Conservation (phyloP, 2,113 vertebrate genomes). For the Lagopus muta region DNA sequence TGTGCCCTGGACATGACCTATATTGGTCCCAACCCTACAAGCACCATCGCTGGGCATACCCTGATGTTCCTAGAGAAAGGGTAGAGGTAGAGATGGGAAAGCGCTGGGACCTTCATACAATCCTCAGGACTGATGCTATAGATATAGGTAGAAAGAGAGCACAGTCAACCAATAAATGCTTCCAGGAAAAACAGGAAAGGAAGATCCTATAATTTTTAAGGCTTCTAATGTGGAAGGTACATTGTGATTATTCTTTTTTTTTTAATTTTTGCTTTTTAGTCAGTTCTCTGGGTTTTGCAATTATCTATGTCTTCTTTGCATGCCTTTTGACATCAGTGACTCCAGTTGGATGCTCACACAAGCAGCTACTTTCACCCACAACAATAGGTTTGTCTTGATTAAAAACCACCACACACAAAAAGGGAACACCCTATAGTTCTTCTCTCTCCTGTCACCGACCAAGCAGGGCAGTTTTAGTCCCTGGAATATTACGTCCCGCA, state of each 20-base stretch:
- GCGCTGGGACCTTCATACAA: accelerated
- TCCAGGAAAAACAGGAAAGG: not conserved
- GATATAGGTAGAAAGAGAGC: not conserved
- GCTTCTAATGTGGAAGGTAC: accelerated
- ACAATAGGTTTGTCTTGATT: not conserved
- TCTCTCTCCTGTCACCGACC: not conserved
- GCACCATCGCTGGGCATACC: accelerated
- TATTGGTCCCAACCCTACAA: not conserved
- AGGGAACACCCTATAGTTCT: not conserved
- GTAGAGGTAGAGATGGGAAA: accelerated
- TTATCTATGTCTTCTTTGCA: not conserved
- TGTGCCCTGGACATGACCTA: not conserved
- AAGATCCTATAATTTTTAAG: not conserved
- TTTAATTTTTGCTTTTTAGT: not conserved
- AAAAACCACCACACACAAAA: not conserved
- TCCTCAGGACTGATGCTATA: not conserved
- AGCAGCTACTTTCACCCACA: not conserved
- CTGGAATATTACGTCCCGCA: accelerated
- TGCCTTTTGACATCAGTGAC: not conserved
- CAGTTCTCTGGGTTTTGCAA: not conserved
- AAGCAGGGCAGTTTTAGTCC: not conserved
- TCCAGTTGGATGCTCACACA: not conserved
- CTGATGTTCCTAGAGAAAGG: not conserved
- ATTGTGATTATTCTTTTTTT: not conserved
- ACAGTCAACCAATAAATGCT: not conserved